Evolutionary conservation across 2,797 vertebrate species (phyloP), one percentile per base, ranked within the genome.

Genomic region (Lates japonicus): DNA sequence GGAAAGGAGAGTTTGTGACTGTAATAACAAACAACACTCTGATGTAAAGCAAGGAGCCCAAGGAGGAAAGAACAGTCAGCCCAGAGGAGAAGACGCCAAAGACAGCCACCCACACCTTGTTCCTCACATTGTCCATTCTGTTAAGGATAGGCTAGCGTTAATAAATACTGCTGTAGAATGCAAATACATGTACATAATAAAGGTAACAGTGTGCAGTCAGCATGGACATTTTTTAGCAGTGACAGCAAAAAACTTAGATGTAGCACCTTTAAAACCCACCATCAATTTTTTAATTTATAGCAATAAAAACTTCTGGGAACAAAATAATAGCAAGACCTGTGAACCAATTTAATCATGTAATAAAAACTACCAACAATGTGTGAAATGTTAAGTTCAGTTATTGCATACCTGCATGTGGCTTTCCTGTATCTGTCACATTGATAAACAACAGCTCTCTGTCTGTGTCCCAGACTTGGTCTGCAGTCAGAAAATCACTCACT

Each of bases 51-150:
- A 97, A 70, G 69, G 97, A 67, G 63, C 96, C 96, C 76, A 97
- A 97, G 29, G 95, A 90, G 39, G 95, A 96, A 48, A 96, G 13
- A 7, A 97, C 94, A 20, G 96, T 93, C 86, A 97, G 87, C n/a
- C 94, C 94, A 0, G 93, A 78, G 61, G 95, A 95, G 60, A 96
- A 0, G 54, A 97, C 95, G 11, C 97, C 96, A 20, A 94, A 91
- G 17, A 85, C 37, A 22, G 95, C 94, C 81, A 97, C 93, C 92
- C 95, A 97, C 72, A 94, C 64, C 70, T 96, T 97, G 93, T 96
- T 97, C 90, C 92, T 93, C 70, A 96, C 78, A 63, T 94, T 95
- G 90, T 95, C 96, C 46, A 89, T 51, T 39, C 96, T 97, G 91
- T 62, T 12, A 54, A 0, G 16, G 63, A 67, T 0, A 22, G 17